These are phyloP conservation scores for Spilosoma lubricipeda DNA, from an alignment of 2,888 invertebrate species.

Conservation along the genomic window DNA sequence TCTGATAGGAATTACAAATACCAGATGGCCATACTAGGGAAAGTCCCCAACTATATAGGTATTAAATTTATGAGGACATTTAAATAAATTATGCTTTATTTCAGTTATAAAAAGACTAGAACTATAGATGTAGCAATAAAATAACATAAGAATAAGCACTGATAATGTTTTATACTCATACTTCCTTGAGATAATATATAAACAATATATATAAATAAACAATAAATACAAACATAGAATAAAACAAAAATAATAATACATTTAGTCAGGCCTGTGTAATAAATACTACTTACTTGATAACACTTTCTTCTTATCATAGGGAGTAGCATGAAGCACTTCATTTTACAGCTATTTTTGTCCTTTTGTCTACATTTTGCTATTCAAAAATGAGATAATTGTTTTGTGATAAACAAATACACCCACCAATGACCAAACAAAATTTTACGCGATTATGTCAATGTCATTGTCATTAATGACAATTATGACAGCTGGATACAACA, in stretches of 20 bases:
- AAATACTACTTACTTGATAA: constrained; percentile 5
- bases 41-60: not conserved
- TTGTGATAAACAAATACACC: not conserved
- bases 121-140: not conserved
- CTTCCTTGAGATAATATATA: not conserved
- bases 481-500: not conserved
- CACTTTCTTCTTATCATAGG: not conserved
- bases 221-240: too few relatives aligned
- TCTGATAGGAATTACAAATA: not conserved
- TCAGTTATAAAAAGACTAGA: not conserved
- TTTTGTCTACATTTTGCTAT: constrained; percentile 5
- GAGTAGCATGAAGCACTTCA: not conserved
- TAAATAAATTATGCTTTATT: not conserved
- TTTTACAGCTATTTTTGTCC: not conserved
- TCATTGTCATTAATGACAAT: not conserved
- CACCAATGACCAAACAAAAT: not conserved
- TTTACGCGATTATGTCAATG: not conserved
- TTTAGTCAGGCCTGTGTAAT: not conserved
- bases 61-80: not conserved
- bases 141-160: not conserved
- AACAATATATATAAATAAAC: not conserved
- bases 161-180: not conserved
- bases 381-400: not conserved
- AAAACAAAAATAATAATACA: not conserved
- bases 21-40: not conserved